Evolutionary conservation across 2,888 invertebrate species (phyloP).

Genomic region (Rotaria sp.): DNA sequence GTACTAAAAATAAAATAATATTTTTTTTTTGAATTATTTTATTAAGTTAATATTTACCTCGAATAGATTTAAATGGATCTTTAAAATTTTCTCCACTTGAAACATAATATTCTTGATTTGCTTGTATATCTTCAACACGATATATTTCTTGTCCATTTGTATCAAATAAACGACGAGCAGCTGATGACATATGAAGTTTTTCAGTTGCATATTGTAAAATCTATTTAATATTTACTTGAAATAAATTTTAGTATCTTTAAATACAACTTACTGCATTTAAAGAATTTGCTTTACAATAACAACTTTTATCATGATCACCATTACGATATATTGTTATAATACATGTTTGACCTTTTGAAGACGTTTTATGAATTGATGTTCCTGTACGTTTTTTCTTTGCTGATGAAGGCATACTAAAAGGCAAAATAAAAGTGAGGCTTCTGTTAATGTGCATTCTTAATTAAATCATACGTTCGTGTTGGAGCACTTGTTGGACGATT

Average conservation of each 20-base stretch:
- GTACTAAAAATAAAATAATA: neutral
- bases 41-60: neutral
- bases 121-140: neutral
- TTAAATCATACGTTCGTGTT: neutral
- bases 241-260: neutral
- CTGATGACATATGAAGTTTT: conserved; percentile 16
- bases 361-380: neutral
- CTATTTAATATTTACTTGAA: neutral
- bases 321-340: neutral
- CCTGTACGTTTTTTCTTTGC: neutral
- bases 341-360: neutral
- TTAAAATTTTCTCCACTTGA: conserved; percentile 25
- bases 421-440: neutral
- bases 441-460: no score
- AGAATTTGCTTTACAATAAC: neutral
- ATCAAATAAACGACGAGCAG: conserved; percentile 24
- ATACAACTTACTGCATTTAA: neutral
- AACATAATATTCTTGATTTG: neutral
- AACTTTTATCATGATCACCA: neutral
- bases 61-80: neutral
- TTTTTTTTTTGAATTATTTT: no score
- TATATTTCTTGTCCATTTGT: neutral
- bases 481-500: conserved; percentile 14
- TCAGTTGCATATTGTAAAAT: conserved; percentile 24
- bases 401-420: neutral